Base-by-base conservation (phyloP, 1,140 invertebrate genomes). In the Hesperophylax magnus region DNA sequence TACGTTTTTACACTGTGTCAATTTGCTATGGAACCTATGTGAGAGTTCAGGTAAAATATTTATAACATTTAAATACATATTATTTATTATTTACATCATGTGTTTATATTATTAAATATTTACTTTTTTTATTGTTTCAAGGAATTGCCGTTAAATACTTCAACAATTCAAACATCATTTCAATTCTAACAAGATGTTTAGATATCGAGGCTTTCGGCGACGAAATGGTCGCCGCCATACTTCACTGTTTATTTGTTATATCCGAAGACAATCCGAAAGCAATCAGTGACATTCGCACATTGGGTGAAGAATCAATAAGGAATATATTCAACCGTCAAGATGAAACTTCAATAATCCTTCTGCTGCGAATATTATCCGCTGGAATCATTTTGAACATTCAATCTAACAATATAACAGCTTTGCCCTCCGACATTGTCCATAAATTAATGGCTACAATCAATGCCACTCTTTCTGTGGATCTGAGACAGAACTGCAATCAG, bases 1-100 rank as follows among this genome's bases (percentile, higher is more conserved):
- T 84, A 93, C 93, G 65, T 93, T 94, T 86, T 85, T 93, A 54
- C 93, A 95, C 84, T 92, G 91, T 78, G 89, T 93, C 1, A 92
- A 93, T 85, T 88, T 95, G 31, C 85, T 96, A 1, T 92, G 93
- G 90, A 94, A 94, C 85, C 86, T 96, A 27, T 95, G 94, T 87
- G 92, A 93, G 86, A 92, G 91, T 85, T 90, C 87, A 85, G 87
- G 88, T 88, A 86, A 85, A 47, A 65, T 81, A 60, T 3, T 61
- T 61, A 22, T 24, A 61, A 8, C 5, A 31, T 22, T 14, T 53
- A 54, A 14, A 17, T 9, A 61, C 7, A 17, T 56, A n/a, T 20
- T 56, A n/a, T 20, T n/a, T n/a, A 71, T 14, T 71, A 34, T 56
- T 78, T 58, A 39, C 34, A 39, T 39, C 34, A 39, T 39, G 34